These are phyloP conservation scores for Taphrorychus bicolor DNA, from an alignment of 2,888 invertebrate species.

Conservation along the genomic window DNA sequence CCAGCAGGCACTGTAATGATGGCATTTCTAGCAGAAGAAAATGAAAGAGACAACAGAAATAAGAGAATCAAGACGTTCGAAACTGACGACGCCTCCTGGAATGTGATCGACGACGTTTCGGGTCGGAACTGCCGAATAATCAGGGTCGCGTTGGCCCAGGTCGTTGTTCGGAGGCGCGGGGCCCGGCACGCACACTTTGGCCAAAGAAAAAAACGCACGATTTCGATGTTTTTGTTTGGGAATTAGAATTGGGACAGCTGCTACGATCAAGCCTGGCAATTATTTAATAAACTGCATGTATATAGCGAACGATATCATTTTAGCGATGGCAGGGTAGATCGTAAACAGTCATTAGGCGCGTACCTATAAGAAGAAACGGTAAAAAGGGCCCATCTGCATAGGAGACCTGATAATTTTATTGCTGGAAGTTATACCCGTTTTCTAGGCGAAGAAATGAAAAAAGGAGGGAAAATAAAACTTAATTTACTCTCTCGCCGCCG, in stretches of 20 bases:
- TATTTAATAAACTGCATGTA: too few relatives aligned
- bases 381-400: too few relatives aligned
- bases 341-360: too few relatives aligned
- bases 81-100: slow-evolving; percentile 4
- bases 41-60: neutral
- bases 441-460: slow-evolving; percentile 13
- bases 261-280: too few relatives aligned
- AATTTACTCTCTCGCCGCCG: slow-evolving; percentile 22
- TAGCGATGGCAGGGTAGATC: too few relatives aligned
- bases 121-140: slow-evolving; percentile 25
- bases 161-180: slow-evolving; percentile 17
- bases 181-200: neutral
- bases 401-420: slow-evolving; percentile 40
- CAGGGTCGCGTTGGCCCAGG: slow-evolving; percentile 34
- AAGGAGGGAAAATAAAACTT: slow-evolving; percentile 20
- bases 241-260: neutral
- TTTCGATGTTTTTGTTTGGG: too few relatives aligned
- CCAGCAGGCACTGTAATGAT: too few relatives aligned
- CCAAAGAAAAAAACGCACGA: neutral
- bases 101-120: slow-evolving; percentile 15
- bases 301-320: too few relatives aligned
- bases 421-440: slow-evolving; percentile 28
- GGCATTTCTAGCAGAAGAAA: too few relatives aligned
- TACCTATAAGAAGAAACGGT: too few relatives aligned
- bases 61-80: slow-evolving; percentile 23